These are phyloP conservation scores for Liasis olivaceus DNA, from an alignment of 2,797 vertebrate species.

Conservation along the genomic window DNA sequence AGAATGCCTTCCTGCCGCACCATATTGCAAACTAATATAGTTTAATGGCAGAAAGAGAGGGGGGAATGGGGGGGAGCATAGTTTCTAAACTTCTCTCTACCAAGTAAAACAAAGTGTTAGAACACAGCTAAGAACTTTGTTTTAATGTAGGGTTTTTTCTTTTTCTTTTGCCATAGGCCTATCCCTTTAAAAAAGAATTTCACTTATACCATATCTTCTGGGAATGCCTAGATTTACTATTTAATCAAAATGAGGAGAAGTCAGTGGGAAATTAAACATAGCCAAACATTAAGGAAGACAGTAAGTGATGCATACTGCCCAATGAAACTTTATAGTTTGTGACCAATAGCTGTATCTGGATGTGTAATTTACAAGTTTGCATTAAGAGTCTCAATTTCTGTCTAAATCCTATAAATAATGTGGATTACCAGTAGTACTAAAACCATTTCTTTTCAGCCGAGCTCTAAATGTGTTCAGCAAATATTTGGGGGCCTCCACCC, in stretches of 20 bases:
- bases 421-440: neutral
- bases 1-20: neutral
- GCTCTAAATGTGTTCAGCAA: slow-evolving; percentile 1
- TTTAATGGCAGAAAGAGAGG: neutral
- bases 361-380: slow-evolving; percentile 54
- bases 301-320: slow-evolving; percentile 53
- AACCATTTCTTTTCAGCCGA: neutral
- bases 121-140: slow-evolving; percentile 14
- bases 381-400: slow-evolving; percentile 53
- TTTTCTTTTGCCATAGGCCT: slow-evolving; percentile 8
- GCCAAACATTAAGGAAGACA: slow-evolving; percentile 44
- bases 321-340: slow-evolving; percentile 53
- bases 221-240: slow-evolving; percentile 48
- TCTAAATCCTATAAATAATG: slow-evolving; percentile 63
- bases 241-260: slow-evolving; percentile 45
- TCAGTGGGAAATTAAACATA: slow-evolving; percentile 56
- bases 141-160: slow-evolving; percentile 40
- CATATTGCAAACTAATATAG: neutral
- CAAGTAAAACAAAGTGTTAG: slow-evolving; percentile 8
- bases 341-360: slow-evolving; percentile 45
- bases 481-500: neutral
- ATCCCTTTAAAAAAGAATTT: slow-evolving; percentile 50
- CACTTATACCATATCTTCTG: slow-evolving; percentile 26
- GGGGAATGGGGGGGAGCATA: neutral
- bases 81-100: slow-evolving; percentile 26